phyloP scores from a whole-genome alignment of 2,797 vertebrate genomes.

The Amphiprion clarkii region DNA sequence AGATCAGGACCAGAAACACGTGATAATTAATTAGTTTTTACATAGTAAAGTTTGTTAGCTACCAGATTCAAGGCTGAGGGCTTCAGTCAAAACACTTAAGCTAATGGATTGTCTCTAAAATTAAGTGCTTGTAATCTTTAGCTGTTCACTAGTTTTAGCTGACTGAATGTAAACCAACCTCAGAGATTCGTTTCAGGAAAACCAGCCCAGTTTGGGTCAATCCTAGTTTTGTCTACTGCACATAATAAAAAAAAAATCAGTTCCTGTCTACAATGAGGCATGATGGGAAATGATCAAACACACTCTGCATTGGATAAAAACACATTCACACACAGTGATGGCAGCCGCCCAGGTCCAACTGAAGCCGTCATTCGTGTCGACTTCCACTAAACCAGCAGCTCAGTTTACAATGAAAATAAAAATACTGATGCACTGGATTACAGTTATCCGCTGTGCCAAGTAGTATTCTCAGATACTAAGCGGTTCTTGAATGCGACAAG shows the following conservation, averaged over 20 bases:
- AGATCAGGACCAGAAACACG: too few relatives aligned
- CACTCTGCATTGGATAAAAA: slow-evolving; percentile 34
- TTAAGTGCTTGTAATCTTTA: background rate
- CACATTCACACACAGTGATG: slow-evolving; percentile 44
- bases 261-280: slow-evolving; percentile 59
- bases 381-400: too few relatives aligned
- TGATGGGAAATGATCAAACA: slow-evolving; percentile 65
- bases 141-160: background rate
- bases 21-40: too few relatives aligned
- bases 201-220: slow-evolving; percentile 34
- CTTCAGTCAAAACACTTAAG: too few relatives aligned
- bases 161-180: slow-evolving; percentile 2
- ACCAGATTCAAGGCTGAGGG: background rate
- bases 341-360: slow-evolving; percentile 40
- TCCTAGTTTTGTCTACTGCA: slow-evolving; percentile 43
- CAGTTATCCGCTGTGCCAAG: too few relatives aligned
- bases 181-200: slow-evolving; percentile 45
- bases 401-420: too few relatives aligned
- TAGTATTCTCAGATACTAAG: too few relatives aligned
- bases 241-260: slow-evolving; percentile 29
- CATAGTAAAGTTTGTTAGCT: too few relatives aligned
- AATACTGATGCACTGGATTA: too few relatives aligned
- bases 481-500: too few relatives aligned
- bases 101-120: background rate
- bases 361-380: too few relatives aligned